phyloP scores from a whole-genome alignment of 2,888 invertebrate genomes.

The Nemoura dubitans region DNA sequence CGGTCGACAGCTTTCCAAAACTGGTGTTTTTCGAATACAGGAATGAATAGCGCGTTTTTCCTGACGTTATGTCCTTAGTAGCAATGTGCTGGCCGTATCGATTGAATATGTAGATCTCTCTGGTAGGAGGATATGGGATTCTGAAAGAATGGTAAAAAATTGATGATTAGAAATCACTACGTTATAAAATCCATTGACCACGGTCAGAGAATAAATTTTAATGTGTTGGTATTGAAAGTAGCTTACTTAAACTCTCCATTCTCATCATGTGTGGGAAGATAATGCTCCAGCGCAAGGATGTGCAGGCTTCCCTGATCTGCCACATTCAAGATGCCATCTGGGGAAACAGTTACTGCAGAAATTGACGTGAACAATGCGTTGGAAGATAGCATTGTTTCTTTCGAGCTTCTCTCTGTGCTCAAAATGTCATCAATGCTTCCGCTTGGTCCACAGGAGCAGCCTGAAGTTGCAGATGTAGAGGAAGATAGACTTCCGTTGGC shows the following conservation, averaged over 20 bases:
- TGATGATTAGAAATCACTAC: background rate
- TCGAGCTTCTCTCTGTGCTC: constrained; percentile 64
- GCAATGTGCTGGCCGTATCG: constrained; percentile 95
- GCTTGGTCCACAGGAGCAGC: constrained; percentile 64
- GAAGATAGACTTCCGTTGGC: constrained; percentile 58
- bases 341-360: constrained; percentile 91
- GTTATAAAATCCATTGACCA: background rate
- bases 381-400: constrained; percentile 84
- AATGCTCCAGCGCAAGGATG: constrained; percentile 85
- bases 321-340: constrained; percentile 94
- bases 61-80: constrained; percentile 94
- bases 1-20: constrained; percentile 91
- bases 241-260: constrained; percentile 77
- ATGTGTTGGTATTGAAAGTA: background rate
- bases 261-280: constrained; percentile 85
- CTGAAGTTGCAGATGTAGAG: constrained; percentile 48
- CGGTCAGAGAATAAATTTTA: background rate
- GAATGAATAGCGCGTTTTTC: constrained; percentile 93
- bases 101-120: constrained; percentile 94
- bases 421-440: constrained; percentile 57
- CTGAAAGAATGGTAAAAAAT: constrained; percentile 59
- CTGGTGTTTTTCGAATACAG: constrained; percentile 96
- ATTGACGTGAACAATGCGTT: constrained; percentile 90
- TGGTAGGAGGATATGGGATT: constrained; percentile 91
- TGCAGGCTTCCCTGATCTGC: constrained; percentile 92